phyloP scores from a whole-genome alignment of 2,113 vertebrate genomes.

The Gallinago paraguaiae region DNA sequence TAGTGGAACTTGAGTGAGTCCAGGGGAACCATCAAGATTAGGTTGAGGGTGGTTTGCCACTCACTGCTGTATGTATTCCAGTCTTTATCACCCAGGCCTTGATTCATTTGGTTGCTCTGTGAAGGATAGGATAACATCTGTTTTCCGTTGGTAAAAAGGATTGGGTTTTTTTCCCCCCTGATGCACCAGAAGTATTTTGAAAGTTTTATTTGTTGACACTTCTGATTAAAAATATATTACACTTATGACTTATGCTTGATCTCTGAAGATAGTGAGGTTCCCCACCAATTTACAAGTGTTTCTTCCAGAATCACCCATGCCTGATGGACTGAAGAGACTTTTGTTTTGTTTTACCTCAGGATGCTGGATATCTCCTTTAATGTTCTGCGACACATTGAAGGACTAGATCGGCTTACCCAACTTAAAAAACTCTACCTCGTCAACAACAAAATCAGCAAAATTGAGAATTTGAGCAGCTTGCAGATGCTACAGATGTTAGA shows the following conservation, averaged over 20 bases:
- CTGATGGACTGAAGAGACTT: background rate
- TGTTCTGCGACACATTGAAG: constrained; percentile 90
- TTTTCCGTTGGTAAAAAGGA: background rate
- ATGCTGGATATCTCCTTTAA: constrained; percentile 96
- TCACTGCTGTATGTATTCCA: background rate
- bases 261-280: background rate
- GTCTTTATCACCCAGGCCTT: background rate
- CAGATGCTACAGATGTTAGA: constrained; percentile 90
- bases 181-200: background rate
- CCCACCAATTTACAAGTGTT: background rate
- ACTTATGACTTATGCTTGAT: background rate
- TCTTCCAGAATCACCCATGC: background rate
- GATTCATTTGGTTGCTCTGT: background rate
- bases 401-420: constrained; percentile 84
- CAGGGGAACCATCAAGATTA: background rate
- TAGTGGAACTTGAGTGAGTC: constrained; percentile 91
- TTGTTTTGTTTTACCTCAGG: constrained; percentile 72
- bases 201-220: background rate
- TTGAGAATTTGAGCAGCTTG: constrained; percentile 86
- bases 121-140: background rate
- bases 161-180: background rate
- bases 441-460: constrained; percentile 94
- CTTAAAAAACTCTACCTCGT: constrained; percentile 95
- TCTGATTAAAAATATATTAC: background rate
- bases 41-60: background rate